These are phyloP conservation scores for Bombus terrestris DNA, from an alignment of 1,140 invertebrate genomes.

Conservation along the genomic window DNA sequence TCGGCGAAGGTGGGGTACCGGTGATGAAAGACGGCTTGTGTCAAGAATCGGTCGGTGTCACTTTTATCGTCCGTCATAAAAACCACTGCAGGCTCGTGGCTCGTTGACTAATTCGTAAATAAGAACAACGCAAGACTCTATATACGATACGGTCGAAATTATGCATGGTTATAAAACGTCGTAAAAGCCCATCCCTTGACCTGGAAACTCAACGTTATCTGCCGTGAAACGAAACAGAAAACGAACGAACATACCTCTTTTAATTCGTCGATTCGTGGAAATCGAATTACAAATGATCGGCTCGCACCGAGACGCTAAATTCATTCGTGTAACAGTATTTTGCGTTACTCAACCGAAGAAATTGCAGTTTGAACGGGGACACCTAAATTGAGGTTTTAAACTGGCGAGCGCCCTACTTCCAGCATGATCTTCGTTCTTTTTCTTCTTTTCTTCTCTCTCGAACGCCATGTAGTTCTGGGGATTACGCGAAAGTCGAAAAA, in stretches of 20 bases:
- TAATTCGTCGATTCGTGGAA: background rate
- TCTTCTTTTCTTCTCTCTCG: no score
- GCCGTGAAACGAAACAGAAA: background rate
- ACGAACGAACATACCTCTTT: background rate
- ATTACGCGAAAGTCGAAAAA: background rate
- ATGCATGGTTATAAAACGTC: background rate
- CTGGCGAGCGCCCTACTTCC: background rate
- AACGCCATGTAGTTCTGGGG: background rate
- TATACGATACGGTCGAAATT: background rate
- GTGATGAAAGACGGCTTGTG: background rate
- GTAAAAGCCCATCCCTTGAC: background rate
- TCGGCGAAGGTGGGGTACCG: background rate
- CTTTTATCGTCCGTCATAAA: slow-evolving; percentile 23
- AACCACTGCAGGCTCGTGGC: background rate
- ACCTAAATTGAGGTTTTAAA: background rate
- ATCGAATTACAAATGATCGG: background rate
- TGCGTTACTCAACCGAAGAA: background rate
- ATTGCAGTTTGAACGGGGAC: background rate
- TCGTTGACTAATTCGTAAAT: slow-evolving; percentile 14
- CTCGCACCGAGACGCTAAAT: background rate
- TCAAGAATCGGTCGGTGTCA: background rate
- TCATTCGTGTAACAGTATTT: background rate
- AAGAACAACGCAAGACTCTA: background rate
- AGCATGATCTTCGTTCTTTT: background rate
- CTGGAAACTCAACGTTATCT: background rate